Percentiles rank a stretch among this genome's conserved stretches.
Evolutionary conservation across 2,113 vertebrate species (phyloP).

Genomic region (Setophaga petechia): DNA sequence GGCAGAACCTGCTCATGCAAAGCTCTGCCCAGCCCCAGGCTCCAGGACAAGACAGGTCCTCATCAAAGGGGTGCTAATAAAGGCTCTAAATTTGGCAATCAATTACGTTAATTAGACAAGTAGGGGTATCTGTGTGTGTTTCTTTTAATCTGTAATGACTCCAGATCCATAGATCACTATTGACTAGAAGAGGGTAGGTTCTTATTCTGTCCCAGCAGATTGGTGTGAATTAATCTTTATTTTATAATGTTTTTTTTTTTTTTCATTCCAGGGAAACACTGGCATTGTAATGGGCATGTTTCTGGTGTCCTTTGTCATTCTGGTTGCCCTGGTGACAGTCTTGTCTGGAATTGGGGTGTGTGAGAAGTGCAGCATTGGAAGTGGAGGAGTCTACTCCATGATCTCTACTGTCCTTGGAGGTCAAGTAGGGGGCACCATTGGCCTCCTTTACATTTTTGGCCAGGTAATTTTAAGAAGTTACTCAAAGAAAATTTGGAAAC

Average conservation of each 20-base stretch:
- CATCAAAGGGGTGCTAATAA: not conserved
- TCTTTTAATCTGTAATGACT: not conserved
- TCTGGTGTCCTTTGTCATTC: constrained; percentile 88
- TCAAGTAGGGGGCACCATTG: constrained; percentile 86
- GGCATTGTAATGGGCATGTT: constrained; percentile 89
- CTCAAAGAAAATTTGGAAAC: not conserved
- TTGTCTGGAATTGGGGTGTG: constrained; percentile 91
- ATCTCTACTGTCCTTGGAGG: constrained; percentile 91
- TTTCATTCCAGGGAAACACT: constrained; percentile 86
- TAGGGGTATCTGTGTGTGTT: not conserved
- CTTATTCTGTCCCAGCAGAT: not conserved
- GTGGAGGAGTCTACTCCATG: constrained; percentile 95
- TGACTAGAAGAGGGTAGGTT: not conserved
- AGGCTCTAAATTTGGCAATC: not conserved
- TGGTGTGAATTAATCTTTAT: not conserved
- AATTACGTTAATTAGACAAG: not conserved
- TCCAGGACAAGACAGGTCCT: not conserved
- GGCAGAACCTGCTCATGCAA: not conserved
- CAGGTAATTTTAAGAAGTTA: constrained; percentile 75
- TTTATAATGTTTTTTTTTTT: not conserved
- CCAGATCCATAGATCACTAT: not conserved
- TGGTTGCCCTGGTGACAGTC: constrained; percentile 91
- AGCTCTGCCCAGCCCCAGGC: not conserved
- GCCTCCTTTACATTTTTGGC: constrained; percentile 94
- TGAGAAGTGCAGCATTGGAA: constrained; percentile 83